Percentiles rank a stretch among this genome's conserved stretches.
Conservation (phyloP, 2,113 vertebrate genomes). For the Geococcyx californianus region DNA sequence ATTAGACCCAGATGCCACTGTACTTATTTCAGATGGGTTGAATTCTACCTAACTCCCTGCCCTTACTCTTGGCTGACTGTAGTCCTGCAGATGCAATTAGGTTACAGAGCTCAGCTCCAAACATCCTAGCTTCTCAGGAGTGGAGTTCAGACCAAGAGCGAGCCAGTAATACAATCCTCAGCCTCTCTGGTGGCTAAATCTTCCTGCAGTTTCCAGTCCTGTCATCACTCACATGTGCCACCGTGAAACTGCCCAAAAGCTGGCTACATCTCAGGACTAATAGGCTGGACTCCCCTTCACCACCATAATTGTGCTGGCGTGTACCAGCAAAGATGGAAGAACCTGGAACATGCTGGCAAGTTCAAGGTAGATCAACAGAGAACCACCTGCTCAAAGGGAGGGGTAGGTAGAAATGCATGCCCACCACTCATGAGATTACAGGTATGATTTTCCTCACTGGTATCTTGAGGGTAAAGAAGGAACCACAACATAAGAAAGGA, state of each 20-base stretch:
- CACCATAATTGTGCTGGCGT: rapidly evolving
- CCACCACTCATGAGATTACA: neutral
- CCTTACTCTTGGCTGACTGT: neutral
- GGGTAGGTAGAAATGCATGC: neutral
- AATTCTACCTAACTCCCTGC: neutral
- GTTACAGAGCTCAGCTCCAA: neutral
- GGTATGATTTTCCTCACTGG: neutral
- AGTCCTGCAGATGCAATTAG: neutral
- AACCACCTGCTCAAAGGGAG: neutral
- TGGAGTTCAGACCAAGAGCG: neutral
- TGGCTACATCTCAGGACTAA: neutral
- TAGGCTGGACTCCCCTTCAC: neutral
- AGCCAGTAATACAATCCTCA: neutral
- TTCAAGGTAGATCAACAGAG: neutral
- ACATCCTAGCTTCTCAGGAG: neutral
- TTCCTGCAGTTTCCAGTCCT: neutral
- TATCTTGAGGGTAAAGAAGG: neutral
- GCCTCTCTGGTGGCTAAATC: neutral
- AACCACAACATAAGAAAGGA: neutral
- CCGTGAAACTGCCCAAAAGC: neutral
- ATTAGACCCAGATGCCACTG: neutral
- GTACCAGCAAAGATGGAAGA: neutral
- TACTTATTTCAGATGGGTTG: neutral
- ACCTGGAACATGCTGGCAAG: neutral
- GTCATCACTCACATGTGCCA: neutral